These are phyloP conservation scores for Melanotaenia maccullochi DNA, from an alignment of 2,797 vertebrate genomes.

Conservation along the genomic window DNA sequence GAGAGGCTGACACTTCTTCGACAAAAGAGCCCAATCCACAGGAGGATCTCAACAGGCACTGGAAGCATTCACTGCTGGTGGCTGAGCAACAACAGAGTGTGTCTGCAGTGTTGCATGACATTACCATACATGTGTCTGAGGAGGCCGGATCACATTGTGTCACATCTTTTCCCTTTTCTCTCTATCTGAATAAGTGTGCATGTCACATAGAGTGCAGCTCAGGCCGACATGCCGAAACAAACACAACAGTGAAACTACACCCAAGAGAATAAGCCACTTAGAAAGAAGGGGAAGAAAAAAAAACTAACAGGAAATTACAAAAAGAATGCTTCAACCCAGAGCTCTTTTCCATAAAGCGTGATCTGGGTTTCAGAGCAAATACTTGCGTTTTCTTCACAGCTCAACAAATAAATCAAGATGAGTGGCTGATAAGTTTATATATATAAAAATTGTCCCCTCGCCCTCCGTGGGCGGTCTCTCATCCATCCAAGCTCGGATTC, in stretches of 20 bases:
- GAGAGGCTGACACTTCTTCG: slow-evolving; percentile 37
- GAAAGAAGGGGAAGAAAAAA: slow-evolving; percentile 1
- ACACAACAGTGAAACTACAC: slow-evolving; percentile 62
- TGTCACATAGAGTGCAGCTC: slow-evolving; percentile 46
- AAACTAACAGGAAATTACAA: slow-evolving; percentile 73
- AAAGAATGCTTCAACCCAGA: slow-evolving; percentile 61
- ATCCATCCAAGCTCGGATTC: no score
- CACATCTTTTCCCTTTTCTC: neutral
- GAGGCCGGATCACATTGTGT: slow-evolving; percentile 4
- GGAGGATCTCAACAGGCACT: slow-evolving; percentile 30
- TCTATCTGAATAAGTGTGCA: slow-evolving; percentile 47
- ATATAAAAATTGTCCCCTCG: neutral
- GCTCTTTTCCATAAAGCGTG: slow-evolving; percentile 47
- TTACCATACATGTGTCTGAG: slow-evolving; percentile 22
- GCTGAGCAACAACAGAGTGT: slow-evolving; percentile 4
- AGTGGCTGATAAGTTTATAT: neutral
- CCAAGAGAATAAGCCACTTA: slow-evolving; percentile 68
- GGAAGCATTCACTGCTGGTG: slow-evolving; percentile 8
- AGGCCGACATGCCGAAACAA: slow-evolving; percentile 56
- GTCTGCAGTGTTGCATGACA: slow-evolving; percentile 18
- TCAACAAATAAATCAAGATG: slow-evolving; percentile 1
- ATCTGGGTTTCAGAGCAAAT: slow-evolving; percentile 27
- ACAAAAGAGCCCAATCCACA: slow-evolving; percentile 25
- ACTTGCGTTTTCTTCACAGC: slow-evolving; percentile 6
- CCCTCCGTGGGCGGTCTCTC: no score